Conservation (phyloP, 1,140 invertebrate genomes). For the Periplaneta americana region DNA sequence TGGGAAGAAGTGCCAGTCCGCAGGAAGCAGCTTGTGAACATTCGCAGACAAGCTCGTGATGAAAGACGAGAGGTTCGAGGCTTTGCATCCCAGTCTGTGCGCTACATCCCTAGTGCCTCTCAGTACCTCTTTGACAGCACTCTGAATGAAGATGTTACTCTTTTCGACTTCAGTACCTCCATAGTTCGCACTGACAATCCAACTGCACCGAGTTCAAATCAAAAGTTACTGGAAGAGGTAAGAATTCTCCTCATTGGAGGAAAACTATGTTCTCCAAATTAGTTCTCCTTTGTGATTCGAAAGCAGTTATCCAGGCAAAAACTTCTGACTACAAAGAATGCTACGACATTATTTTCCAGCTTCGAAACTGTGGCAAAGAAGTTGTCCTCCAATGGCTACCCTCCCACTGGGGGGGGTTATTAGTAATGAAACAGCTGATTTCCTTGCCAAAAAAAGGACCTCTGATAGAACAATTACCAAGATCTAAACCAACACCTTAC, state of each 20-base stretch:
- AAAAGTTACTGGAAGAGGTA: not conserved
- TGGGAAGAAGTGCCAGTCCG: conserved; percentile 37
- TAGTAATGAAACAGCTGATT: too few relatives aligned
- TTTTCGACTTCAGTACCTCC: conserved; percentile 43
- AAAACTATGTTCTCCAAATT: too few relatives aligned
- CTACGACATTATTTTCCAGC: too few relatives aligned
- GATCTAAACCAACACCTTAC: too few relatives aligned
- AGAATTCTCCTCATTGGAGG: not conserved
- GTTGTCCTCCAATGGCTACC: too few relatives aligned
- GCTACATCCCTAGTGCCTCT: conserved; percentile 22
- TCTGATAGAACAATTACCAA: too few relatives aligned
- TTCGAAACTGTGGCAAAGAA: too few relatives aligned
- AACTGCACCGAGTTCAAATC: not conserved
- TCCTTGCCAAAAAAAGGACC: too few relatives aligned
- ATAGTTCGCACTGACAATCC: not conserved
- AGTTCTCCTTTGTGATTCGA: too few relatives aligned
- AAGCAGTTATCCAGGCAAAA: too few relatives aligned
- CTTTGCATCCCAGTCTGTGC: not conserved
- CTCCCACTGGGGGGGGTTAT: too few relatives aligned
- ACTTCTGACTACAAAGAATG: too few relatives aligned
- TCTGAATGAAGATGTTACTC: conserved; percentile 44
- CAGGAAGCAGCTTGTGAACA: conserved; percentile 40
- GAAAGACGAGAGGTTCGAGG: not conserved
- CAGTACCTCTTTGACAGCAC: conserved; percentile 38
- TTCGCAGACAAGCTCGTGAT: conserved; percentile 24